A percentile compares a stretch with the other conserved stretches of the same genome.
Conservation (phyloP, 2,797 vertebrate species). For the Mus caroli region DNA sequence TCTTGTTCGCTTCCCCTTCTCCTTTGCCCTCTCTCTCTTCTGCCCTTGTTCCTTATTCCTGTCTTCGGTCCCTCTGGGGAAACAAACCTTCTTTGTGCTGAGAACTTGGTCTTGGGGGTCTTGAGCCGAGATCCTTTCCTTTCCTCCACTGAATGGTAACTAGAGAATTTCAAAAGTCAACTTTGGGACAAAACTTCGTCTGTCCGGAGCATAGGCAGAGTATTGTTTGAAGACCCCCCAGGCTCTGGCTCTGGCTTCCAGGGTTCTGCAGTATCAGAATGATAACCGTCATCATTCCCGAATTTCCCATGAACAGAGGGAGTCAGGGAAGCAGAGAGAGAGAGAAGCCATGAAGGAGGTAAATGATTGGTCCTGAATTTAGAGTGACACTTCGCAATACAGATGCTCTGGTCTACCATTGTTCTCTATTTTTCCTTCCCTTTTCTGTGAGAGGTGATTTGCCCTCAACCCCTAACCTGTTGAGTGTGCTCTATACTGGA, state of each 20-base stretch:
- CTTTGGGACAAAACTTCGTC: background rate
- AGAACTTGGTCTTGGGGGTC: background rate
- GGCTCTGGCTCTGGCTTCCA: background rate
- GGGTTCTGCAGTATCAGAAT: background rate
- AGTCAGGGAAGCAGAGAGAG: no score
- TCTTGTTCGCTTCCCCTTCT: background rate
- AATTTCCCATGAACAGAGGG: background rate
- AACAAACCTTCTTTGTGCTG: background rate
- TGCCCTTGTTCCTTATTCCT: background rate
- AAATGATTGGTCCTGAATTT: background rate
- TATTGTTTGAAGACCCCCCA: background rate
- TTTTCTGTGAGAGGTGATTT: no score
- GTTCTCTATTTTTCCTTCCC: background rate
- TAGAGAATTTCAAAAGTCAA: background rate
- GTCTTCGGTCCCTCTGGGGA: background rate
- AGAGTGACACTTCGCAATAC: no score
- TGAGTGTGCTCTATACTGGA: accelerated
- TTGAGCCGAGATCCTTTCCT: no score
- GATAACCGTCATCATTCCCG: background rate
- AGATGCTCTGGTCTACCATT: background rate
- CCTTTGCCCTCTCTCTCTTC: background rate
- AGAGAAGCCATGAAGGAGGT: background rate
- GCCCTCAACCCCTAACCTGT: accelerated
- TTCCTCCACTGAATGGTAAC: background rate
- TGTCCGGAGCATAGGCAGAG: accelerated